phyloP scores from a whole-genome alignment of 1,140 invertebrate genomes.

The Drosophila kikkawai region DNA sequence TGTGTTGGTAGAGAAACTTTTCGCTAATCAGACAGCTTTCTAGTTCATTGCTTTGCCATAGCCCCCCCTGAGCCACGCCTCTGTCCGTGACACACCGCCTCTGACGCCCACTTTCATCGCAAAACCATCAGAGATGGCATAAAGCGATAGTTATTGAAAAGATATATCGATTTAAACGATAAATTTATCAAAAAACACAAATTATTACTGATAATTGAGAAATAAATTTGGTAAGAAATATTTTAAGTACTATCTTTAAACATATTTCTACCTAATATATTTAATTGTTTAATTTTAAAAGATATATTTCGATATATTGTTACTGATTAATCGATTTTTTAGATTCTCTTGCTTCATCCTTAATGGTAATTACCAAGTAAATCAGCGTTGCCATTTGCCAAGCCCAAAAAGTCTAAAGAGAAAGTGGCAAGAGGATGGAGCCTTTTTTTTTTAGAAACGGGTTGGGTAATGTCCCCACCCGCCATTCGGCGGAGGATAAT shows the following conservation, averaged over 20 bases:
- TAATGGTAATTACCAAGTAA: conserved; percentile 79
- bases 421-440: neutral
- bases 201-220: neutral
- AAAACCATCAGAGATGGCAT: conserved; percentile 31
- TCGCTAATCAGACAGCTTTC: conserved; percentile 82
- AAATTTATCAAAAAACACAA: neutral
- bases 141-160: neutral
- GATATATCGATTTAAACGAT: neutral
- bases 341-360: neutral
- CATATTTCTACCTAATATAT: too few relatives aligned
- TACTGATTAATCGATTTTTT: neutral
- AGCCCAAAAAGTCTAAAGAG: conserved; percentile 69
- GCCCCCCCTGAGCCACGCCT: conserved; percentile 30
- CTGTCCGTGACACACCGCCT: neutral
- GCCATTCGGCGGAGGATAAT: conserved; percentile 12
- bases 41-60: conserved; percentile 75
- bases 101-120: conserved; percentile 24
- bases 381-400: conserved; percentile 81
- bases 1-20: conserved; percentile 65
- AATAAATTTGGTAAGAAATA: neutral
- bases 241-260: too few relatives aligned
- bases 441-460: neutral
- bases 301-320: too few relatives aligned
- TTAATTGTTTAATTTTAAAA: too few relatives aligned
- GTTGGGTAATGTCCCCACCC: too few relatives aligned